Conservation (phyloP, 2,113 vertebrate genomes). For the Tragelaphus buxtoni region DNA sequence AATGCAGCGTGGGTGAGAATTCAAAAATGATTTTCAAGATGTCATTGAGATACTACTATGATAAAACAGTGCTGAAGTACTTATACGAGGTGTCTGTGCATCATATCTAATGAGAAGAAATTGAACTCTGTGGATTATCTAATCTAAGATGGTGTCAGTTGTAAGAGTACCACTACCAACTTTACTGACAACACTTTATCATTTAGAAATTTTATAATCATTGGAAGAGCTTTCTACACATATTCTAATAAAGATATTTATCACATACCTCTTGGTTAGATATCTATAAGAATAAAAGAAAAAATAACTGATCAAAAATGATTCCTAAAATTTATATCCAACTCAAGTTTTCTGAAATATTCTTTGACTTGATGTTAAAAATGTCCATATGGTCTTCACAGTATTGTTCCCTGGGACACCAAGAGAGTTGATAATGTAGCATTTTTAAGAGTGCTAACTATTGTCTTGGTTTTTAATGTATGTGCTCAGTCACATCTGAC, state of each 20-base stretch:
- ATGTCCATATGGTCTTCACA: not conserved
- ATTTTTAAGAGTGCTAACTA: not conserved
- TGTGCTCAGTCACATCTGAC: not conserved
- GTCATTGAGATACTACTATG: not conserved
- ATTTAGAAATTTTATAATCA: not conserved
- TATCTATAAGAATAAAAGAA: not conserved
- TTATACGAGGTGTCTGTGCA: not conserved
- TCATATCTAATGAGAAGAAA: not conserved
- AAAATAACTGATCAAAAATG: not conserved
- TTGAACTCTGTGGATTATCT: not conserved
- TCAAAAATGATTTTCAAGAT: not conserved
- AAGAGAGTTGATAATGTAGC: not conserved
- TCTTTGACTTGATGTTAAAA: not conserved
- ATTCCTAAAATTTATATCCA: not conserved
- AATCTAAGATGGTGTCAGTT: not conserved
- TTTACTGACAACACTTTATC: not conserved
- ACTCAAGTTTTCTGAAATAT: not conserved
- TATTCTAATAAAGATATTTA: not conserved
- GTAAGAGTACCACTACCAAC: not conserved
- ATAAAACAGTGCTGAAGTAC: not conserved
- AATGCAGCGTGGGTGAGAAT: not conserved
- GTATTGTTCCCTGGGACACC: not conserved
- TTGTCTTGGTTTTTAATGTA: not conserved
- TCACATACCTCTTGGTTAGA: not conserved
- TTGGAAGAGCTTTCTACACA: not conserved